Evolutionary conservation across 2,888 invertebrate species (phyloP), one percentile per base, ranked within the genome.

Genomic region (Ariolimax columbianus): DNA sequence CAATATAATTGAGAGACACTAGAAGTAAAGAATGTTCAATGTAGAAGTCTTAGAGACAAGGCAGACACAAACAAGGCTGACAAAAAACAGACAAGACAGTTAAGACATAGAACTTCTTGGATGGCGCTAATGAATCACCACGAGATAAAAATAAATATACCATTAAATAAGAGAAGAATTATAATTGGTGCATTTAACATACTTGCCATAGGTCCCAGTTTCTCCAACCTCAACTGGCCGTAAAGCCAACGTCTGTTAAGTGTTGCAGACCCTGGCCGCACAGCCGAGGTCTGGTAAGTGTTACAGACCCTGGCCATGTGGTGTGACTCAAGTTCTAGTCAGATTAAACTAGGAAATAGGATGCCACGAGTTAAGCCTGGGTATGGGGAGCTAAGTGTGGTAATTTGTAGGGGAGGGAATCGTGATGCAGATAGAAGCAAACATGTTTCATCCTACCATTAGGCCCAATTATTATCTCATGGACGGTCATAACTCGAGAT

Each of bases 261-360:
- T 55, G 55, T 75, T 75, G 30, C 75, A 9, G 47, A 17, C 1
- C n/a, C 51, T n/a, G 75, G 75, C 40, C 75, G n/a, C n/a, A n/a
- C n/a, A n/a, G n/a, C n/a, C n/a, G n/a, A n/a, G 40, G 19, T 70
- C 70, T 70, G 70, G 3, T 55, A 55, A 55, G 55, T 55, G 55
- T 75, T 75, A 47, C 75, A 9, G 47, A 17, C 1, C n/a, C 51
- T n/a, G 75, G 75, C 40, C 75, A 75, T 75, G 30, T 75, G 75
- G 75, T 33, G 30, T 75, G 47, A 38, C n/a, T 47, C 75, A 75
- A 43, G 43, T 30, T 14, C 9, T 3, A 30, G 47, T 6, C 75
- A 75, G 43, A n/a, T 75, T n/a, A 47, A 23, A 33, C 72, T 19
- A n/a, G 14, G 36, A 26, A 26, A 30, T 26, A 4, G 17, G 73